A percentile compares a stretch with the other conserved stretches of the same genome.
These are phyloP conservation scores for Apostichopus californicus DNA, from an alignment of 35 echinoderm and acorn worm species.

Conservation along the genomic window DNA sequence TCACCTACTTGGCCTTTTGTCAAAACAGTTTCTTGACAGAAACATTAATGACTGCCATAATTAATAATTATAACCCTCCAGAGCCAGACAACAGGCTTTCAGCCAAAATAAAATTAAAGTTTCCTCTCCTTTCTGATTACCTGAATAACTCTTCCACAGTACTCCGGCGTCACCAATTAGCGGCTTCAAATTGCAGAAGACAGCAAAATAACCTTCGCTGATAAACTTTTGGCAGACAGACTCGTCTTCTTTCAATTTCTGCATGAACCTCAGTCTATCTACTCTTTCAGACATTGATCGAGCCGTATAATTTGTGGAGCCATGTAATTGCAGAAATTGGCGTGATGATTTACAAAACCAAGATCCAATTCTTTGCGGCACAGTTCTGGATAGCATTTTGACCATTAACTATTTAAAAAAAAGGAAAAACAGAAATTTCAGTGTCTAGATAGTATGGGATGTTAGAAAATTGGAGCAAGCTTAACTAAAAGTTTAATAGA, in stretches of 20 bases:
- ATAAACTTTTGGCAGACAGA: constrained; percentile 45
- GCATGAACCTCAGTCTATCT: constrained; percentile 44
- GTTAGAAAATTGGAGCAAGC: no score
- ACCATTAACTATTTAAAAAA: no score
- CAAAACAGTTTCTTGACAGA: no score
- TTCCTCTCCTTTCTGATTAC: constrained; percentile 20
- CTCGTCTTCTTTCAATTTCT: constrained; percentile 78
- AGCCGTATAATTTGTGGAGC: background rate
- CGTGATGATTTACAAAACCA: background rate
- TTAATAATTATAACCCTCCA: background rate
- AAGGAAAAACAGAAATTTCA: no score
- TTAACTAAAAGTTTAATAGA: no score
- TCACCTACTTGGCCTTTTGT: no score
- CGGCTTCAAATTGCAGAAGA: constrained; percentile 67
- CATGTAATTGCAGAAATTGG: background rate
- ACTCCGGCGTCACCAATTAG: constrained; percentile 19
- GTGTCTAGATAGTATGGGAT: no score
- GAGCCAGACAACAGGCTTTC: no score
- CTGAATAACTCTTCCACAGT: constrained; percentile 43
- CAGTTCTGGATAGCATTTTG: background rate
- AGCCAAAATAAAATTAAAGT: background rate
- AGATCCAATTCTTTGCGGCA: background rate
- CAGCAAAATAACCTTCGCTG: constrained; percentile 50
- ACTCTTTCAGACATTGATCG: constrained; percentile 53
- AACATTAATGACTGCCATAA: background rate